A percentile compares a stretch with the other conserved stretches of the same genome.
phyloP scores from a whole-genome alignment of 2,888 invertebrate genomes.

The Smittia sp. region DNA sequence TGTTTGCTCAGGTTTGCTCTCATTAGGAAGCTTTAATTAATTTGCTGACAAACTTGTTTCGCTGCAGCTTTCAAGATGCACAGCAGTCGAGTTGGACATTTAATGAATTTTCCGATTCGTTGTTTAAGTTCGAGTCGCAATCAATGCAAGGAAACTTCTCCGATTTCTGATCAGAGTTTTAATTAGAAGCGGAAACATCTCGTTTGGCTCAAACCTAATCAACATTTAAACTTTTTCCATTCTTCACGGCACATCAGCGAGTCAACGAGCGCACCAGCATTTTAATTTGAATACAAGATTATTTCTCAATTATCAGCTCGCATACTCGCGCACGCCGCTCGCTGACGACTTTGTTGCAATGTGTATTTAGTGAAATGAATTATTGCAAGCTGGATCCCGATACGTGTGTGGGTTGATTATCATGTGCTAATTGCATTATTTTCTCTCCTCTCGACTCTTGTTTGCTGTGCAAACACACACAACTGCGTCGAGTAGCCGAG shows the following conservation, averaged over 20 bases:
- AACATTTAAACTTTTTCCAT: neutral
- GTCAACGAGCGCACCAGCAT: neutral
- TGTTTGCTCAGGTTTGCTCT: too few species aligned
- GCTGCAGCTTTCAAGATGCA: neutral
- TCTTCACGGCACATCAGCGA: neutral
- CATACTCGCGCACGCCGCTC: neutral
- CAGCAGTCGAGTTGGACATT: neutral
- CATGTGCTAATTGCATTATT: conserved; percentile 25
- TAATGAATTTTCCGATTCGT: neutral
- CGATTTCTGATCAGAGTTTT: neutral
- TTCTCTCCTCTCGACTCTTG: neutral
- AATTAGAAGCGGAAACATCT: neutral
- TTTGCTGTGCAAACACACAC: neutral
- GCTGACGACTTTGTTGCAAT: neutral
- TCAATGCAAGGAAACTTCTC: neutral
- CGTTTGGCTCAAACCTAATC: neutral
- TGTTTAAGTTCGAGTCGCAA: neutral
- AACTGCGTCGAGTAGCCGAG: neutral
- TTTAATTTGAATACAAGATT: neutral
- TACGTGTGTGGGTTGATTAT: conserved; percentile 12
- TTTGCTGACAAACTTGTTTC: neutral
- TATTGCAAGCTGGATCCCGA: neutral
- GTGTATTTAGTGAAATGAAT: neutral
- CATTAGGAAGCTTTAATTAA: too few species aligned
- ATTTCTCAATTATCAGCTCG: neutral